A percentile compares a stretch with the other conserved stretches of the same genome.
Conservation (phyloP, 37 sponge, comb jelly and placozoan species). For the Axinella damicornis region DNA sequence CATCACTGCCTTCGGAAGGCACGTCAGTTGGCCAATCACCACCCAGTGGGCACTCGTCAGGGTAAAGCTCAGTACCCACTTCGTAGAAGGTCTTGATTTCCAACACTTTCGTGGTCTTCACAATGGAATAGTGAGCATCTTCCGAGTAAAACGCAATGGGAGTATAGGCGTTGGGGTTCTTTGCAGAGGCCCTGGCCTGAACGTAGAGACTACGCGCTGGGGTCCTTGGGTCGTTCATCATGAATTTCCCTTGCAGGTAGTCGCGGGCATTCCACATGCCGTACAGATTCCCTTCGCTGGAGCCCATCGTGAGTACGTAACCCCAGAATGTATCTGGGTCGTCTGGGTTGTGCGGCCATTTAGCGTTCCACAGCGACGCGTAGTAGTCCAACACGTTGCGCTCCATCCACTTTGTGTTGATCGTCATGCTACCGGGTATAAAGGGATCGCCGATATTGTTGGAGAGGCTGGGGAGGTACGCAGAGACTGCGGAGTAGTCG, state of each 20-base stretch:
- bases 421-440: background rate
- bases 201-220: background rate
- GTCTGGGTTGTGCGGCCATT: constrained; percentile 22
- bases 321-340: constrained; percentile 47
- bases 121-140: constrained; percentile 24
- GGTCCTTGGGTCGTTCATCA: background rate
- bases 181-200: background rate
- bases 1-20: constrained; percentile 5
- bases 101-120: background rate
- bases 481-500: background rate
- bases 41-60: background rate
- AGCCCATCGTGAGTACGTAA: constrained; percentile 46
- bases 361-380: constrained; percentile 42
- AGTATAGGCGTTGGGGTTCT: background rate
- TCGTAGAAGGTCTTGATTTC: constrained; percentile 22
- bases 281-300: constrained; percentile 40
- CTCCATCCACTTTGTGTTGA: constrained; percentile 28
- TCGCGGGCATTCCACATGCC: constrained; percentile 40
- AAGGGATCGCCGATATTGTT: constrained; percentile 44
- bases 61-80: background rate
- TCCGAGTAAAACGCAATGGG: constrained; percentile 30
- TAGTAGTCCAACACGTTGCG: constrained; percentile 46
- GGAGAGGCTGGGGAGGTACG: background rate
- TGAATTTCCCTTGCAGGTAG: constrained; percentile 32
- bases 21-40: constrained; percentile 11